phyloP scores from a whole-genome alignment of 37 sponge, comb jelly and placozoan species.

The Spongilla lacustris region DNA sequence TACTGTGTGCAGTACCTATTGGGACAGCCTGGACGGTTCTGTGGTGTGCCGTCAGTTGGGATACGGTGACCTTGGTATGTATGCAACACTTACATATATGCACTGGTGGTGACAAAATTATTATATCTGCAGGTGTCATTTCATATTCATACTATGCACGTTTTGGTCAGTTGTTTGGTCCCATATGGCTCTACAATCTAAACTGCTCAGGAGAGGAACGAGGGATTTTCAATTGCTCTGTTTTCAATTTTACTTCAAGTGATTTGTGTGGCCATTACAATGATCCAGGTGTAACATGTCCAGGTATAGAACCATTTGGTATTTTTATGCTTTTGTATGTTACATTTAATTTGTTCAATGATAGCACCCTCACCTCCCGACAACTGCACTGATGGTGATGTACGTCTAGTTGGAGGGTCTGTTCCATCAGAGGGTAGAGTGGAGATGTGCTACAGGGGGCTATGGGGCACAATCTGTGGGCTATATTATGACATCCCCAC shows the following conservation, averaged over 20 bases:
- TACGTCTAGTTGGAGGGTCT: not conserved
- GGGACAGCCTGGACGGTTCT: slow-evolving; percentile 8
- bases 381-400: not conserved
- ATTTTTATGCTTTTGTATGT: too few species aligned
- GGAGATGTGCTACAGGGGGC: not conserved
- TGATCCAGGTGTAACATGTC: not conserved
- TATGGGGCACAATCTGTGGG: not conserved
- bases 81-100: not conserved
- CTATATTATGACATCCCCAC: not conserved
- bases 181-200: not conserved
- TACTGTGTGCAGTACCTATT: slow-evolving; percentile 22
- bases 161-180: not conserved
- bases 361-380: too few species aligned
- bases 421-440: not conserved
- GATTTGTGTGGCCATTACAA: not conserved
- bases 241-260: not conserved
- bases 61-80: not conserved
- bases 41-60: not conserved
- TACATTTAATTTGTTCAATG: not conserved
- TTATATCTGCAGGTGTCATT: not conserved
- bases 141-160: not conserved
- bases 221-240: not conserved
- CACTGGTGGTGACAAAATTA: not conserved
- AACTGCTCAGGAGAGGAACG: not conserved
- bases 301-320: too few species aligned